These are phyloP conservation scores for Sylvia atricapilla DNA, from an alignment of 2,113 vertebrate genomes.

Conservation along the genomic window DNA sequence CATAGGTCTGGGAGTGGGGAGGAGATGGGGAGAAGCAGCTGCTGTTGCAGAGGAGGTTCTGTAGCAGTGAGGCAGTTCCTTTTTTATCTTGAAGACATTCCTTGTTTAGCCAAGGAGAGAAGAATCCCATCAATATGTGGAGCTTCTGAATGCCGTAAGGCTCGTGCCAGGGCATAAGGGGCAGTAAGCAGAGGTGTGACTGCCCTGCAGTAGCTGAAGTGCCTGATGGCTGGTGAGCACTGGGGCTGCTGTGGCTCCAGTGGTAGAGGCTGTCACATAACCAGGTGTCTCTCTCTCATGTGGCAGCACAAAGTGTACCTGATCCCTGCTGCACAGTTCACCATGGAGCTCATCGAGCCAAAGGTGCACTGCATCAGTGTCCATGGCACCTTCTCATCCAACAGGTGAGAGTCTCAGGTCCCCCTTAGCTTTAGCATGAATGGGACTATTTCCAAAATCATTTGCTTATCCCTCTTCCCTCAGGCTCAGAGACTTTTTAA, in stretches of 20 bases:
- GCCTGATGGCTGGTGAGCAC: background rate
- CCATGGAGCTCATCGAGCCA: constrained; percentile 82
- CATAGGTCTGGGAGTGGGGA: background rate
- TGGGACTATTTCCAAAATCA: background rate
- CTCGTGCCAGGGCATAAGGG: background rate
- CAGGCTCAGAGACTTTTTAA: background rate
- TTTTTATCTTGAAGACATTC: background rate
- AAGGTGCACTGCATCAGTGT: constrained; percentile 83
- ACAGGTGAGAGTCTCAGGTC: constrained; percentile 72
- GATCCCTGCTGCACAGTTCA: constrained; percentile 81
- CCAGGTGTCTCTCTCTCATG: background rate
- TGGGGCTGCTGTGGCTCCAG: background rate
- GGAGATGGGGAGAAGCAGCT: background rate
- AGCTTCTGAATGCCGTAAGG: background rate
- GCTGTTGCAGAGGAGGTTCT: background rate
- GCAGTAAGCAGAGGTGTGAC: background rate
- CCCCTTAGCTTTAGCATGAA: background rate
- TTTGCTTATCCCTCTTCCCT: rapidly evolving
- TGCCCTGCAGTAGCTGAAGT: background rate
- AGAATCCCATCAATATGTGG: background rate
- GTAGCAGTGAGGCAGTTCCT: background rate
- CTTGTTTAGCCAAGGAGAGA: background rate
- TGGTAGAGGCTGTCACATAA: background rate
- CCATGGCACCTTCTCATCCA: constrained; percentile 81
- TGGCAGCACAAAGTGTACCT: constrained; percentile 85